Evolutionary conservation across 23 tunicate species (phyloP).

Genomic region (Ascidia mentula): DNA sequence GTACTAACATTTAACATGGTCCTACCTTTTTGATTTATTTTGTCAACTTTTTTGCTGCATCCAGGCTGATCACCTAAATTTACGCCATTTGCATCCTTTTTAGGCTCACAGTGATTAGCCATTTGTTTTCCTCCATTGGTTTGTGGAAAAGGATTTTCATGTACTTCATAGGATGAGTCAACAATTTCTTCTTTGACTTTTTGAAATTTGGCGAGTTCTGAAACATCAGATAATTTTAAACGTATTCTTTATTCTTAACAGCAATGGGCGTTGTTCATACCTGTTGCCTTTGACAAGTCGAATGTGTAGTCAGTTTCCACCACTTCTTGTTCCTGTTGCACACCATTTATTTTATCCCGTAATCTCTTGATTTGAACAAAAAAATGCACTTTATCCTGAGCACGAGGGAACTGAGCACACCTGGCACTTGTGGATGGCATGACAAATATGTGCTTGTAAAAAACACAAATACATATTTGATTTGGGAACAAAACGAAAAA

Average conservation of each 20-base stretch:
- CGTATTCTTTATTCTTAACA: neutral
- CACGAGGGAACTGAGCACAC: conserved; percentile 93
- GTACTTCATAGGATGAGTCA: conserved; percentile 50
- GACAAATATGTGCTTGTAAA: conserved; percentile 69
- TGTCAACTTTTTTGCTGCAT: conserved; percentile 12
- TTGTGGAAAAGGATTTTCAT: conserved; percentile 12
- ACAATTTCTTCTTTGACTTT: conserved; percentile 45
- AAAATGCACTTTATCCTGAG: conserved; percentile 87
- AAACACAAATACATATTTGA: neutral
- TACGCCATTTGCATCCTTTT: too few relatives aligned
- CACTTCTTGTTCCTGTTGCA: conserved; percentile 21
- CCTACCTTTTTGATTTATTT: too few relatives aligned
- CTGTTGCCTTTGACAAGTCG: conserved; percentile 75
- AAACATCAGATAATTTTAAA: too few relatives aligned
- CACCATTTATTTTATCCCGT: conserved; percentile 62
- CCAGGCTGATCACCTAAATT: conserved; percentile 9
- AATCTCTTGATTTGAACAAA: conserved; percentile 58
- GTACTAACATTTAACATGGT: too few relatives aligned
- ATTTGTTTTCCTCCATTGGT: neutral
- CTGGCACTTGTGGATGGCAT: conserved; percentile 97
- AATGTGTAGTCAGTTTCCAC: conserved; percentile 58
- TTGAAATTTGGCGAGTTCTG: conserved; percentile 58
- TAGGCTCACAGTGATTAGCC: neutral
- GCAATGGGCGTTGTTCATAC: conserved; percentile 6
- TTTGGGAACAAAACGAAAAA: neutral